Evolutionary conservation across 2,797 vertebrate species (phyloP), one percentile per base, ranked within the genome.

Genomic region (Chelmon rostratus): DNA sequence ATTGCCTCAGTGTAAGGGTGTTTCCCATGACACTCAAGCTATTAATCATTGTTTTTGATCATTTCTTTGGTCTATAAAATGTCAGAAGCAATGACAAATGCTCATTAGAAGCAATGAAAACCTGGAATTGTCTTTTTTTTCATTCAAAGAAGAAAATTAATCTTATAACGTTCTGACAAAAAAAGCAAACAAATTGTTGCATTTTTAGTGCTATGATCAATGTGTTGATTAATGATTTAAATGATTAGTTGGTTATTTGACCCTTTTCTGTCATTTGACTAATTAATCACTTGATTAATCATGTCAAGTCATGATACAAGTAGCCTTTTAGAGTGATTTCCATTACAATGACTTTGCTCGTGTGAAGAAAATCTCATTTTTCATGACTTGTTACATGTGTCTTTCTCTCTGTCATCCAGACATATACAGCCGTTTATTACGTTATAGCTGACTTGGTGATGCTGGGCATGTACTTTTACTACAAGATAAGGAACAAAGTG

Each of bases 381-480:
- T 42, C 15, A 5, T 61, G 25, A 69, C 53, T 18, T 6, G 11
- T 47, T 50, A 4, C 73, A 2, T 84, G 7, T 65, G 1, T 82
- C 16, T 82, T 16, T 81, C 18, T 76, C n/a, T 76, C 56, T 19
- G 44, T 40, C 42, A 16, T 86, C 12, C 86, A 98, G 98, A 96
- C 92, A 6, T 99, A 99, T 90, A 99, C 98, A 0, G 98, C 98
- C 0, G 33, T 98, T 71, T 99, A 99, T 89, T 99, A 99, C 0
- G 96, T 98, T 49, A 0, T 96, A 8, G 97, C 97, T 0, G 98
- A 99, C 87, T 10, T 97, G 76, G 0, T 95, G 58, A 99, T 99
- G 97, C 88, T 99, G 23, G 82, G 86, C 0, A 87, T 99, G 80
- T 99, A 97, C 86, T 56, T 81, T 8, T 96, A 98, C 88, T 99